Base-by-base conservation (phyloP, 1,140 invertebrate species). In the Chironomus tepperi region DNA sequence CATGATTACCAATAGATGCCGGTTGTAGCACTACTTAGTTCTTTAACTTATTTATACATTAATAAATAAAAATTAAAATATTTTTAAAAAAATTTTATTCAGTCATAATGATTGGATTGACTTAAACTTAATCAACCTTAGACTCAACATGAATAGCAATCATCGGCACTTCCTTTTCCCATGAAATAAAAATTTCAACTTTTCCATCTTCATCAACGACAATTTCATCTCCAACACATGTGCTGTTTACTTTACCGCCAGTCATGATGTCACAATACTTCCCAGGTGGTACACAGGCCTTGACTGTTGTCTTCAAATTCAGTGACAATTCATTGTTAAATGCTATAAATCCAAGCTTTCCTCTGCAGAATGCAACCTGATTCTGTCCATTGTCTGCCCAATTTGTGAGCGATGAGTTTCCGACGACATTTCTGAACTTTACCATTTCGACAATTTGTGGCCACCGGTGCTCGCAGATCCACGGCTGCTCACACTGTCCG, bases 401-500 rank as follows among this genome's bases (percentile, higher is more conserved):
- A 75, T 89, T 83, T 3, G 79, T 76, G 0, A 91, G 76, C 8
- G 74, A 73, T 9, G 73, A 47, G 6, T 85, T 85, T 0, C 84
- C 84, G 2, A 86, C 89, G 7, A 83, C 83, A 77, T 91, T 93
- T 74, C 88, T 84, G 80, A 94, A 93, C 2, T 79, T 81, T 1
- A 91, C 89, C 92, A 95, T 95, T 77, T 91, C 91, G 78, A 86
- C 90, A 75, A 95, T 92, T 77, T 91, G 87, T 0, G 87, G 83
- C 93, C 93, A 95, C 10, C 92, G 86, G 80, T 96, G 94, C 81
- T 97, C 94, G 79, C 94, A 96, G 0, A 95, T 84, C 92, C 93
- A 96, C 3, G 91, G 92, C 76, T 87, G 86, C 1, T 81, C 84
- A 77, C 91, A 93, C 3, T 82, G 84, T 3, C 84, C 83, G 77